Evolutionary conservation across 92 coral and sea anemone genomes (phyloP).

Genomic region (Nematostella vectensis): DNA sequence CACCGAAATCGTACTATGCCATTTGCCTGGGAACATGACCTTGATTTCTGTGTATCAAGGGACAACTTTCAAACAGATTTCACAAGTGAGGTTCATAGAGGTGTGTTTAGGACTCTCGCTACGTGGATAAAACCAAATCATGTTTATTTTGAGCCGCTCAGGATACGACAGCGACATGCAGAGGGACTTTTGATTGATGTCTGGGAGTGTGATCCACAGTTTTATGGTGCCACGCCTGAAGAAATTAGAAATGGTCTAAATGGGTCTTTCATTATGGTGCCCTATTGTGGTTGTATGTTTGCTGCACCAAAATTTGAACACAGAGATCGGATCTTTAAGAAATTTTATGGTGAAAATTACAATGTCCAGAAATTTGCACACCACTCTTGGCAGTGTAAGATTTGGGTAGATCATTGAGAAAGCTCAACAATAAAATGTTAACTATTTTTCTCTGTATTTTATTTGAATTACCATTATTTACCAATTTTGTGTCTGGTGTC

Average conservation of each 20-base stretch:
- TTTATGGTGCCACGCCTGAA: not conserved
- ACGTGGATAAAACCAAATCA: not conserved
- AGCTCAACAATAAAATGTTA: too few relatives aligned
- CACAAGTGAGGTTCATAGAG: not conserved
- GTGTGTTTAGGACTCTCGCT: not conserved
- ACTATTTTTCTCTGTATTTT: too few relatives aligned
- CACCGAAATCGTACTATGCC: slow-evolving; percentile 48
- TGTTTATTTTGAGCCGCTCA: not conserved
- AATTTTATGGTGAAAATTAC: slow-evolving; percentile 32
- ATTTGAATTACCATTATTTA: too few relatives aligned
- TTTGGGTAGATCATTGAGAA: slow-evolving; percentile 38
- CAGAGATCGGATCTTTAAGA: slow-evolving; percentile 18
- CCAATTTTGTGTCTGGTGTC: too few relatives aligned
- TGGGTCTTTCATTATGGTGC: not conserved
- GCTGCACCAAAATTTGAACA: slow-evolving; percentile 6
- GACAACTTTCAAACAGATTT: slow-evolving; percentile 18
- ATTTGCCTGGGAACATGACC: slow-evolving; percentile 52
- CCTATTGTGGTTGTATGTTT: not conserved
- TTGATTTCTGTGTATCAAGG: slow-evolving; percentile 35
- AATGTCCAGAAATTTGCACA: slow-evolving; percentile 30
- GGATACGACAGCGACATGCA: not conserved
- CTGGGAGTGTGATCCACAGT: slow-evolving; percentile 1
- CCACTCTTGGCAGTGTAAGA: slow-evolving; percentile 36
- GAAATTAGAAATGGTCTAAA: not conserved
- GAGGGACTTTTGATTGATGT: not conserved